phyloP scores from a whole-genome alignment of 2,888 invertebrate genomes.

The Osedax fenrisi region DNA sequence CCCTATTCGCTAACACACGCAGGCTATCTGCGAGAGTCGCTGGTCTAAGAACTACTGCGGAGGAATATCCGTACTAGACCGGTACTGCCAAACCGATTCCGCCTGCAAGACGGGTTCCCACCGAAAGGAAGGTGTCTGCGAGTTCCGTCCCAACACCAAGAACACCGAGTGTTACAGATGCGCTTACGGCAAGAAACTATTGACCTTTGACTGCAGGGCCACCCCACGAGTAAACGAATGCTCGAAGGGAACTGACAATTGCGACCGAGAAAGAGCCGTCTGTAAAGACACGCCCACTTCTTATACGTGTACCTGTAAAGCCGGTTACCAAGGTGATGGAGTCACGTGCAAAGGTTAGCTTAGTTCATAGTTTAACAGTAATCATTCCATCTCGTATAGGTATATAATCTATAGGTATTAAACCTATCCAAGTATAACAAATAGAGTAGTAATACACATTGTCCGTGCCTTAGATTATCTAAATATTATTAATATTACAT shows the following conservation, averaged over 20 bases:
- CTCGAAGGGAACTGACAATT: slow-evolving; percentile 2
- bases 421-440: too few relatives aligned
- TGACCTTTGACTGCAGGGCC: background rate
- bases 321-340: background rate
- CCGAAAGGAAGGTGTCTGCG: background rate
- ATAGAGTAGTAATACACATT: too few relatives aligned
- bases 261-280: background rate
- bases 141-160: background rate
- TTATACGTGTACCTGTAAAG: slow-evolving; percentile 13
- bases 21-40: slow-evolving; percentile 1
- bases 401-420: too few relatives aligned
- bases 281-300: slow-evolving; percentile 20
- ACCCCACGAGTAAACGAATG: slow-evolving; percentile 26
- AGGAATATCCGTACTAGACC: background rate
- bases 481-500: too few relatives aligned
- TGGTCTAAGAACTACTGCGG: background rate
- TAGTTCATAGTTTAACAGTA: too few relatives aligned
- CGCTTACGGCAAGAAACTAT: background rate
- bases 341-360: background rate
- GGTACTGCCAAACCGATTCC: background rate
- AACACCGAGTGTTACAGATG: background rate
- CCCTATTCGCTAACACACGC: too few relatives aligned
- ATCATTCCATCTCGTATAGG: too few relatives aligned
- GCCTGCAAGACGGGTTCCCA: background rate
- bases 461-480: too few relatives aligned